Evolutionary conservation across 2,113 vertebrate genomes (phyloP).

Genomic region (Pelecanoides urinatrix): DNA sequence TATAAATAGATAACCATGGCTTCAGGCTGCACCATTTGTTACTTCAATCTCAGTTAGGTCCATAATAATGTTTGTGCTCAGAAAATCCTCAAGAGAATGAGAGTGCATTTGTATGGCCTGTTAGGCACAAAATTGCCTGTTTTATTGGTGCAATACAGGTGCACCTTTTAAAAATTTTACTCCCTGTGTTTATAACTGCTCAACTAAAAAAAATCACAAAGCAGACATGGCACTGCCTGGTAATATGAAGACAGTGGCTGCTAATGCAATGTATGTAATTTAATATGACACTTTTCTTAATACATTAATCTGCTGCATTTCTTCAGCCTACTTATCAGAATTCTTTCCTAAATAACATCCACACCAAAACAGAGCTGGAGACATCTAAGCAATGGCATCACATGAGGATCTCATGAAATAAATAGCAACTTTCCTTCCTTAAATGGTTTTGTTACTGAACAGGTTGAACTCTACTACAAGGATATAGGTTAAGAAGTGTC

Average conservation of each 20-base stretch:
- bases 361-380: not conserved
- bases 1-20: constrained; percentile 18
- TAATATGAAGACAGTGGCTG: not conserved
- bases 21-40: constrained; percentile 26
- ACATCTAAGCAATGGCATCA: not conserved
- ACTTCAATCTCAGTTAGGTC: constrained; percentile 7
- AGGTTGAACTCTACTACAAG: not conserved
- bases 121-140: constrained; percentile 29
- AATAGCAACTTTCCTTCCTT: not conserved
- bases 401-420: not conserved
- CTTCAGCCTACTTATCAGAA: not conserved
- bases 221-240: not conserved
- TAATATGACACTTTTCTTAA: not conserved
- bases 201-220: not conserved
- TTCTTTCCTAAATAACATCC: not conserved
- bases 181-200: constrained; percentile 13
- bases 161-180: constrained; percentile 16
- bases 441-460: not conserved
- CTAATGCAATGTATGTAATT: not conserved
- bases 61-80: constrained; percentile 21
- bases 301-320: not conserved
- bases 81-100: constrained; percentile 32
- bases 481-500: not conserved
- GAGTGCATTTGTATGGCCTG: constrained; percentile 34
- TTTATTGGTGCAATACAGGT: constrained; percentile 37